Evolutionary conservation across 2,888 invertebrate species (phyloP).

Genomic region (Aleiodes testaceus): DNA sequence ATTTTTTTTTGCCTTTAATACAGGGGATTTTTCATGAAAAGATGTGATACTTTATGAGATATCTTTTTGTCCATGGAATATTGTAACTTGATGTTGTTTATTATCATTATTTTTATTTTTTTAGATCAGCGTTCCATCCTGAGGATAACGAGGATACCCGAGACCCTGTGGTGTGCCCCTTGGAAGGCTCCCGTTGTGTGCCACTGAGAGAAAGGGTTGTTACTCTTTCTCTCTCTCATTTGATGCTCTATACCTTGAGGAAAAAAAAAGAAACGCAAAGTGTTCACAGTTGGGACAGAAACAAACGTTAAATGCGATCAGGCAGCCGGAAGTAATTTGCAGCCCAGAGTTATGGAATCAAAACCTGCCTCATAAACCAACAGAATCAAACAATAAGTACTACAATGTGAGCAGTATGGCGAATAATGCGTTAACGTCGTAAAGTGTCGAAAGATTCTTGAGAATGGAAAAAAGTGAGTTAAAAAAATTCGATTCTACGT

Average conservation of each 20-base stretch:
- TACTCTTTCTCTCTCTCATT: neutral
- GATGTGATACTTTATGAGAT: slow-evolving; percentile 36
- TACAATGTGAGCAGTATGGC: slow-evolving; percentile 54
- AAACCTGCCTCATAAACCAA: slow-evolving; percentile 63
- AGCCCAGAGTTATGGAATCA: slow-evolving; percentile 50
- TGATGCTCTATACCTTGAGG: neutral
- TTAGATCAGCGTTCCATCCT: neutral
- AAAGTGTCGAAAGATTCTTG: slow-evolving; percentile 28
- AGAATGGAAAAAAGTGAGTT: slow-evolving; percentile 22
- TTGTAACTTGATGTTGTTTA: slow-evolving; percentile 11
- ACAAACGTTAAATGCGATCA: slow-evolving; percentile 65
- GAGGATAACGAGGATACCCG: slow-evolving; percentile 30
- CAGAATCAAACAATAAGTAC: slow-evolving; percentile 56
- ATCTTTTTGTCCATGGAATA: slow-evolving; percentile 17
- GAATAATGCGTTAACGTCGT: slow-evolving; percentile 50
- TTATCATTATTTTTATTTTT: slow-evolving; percentile 12
- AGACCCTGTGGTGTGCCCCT: slow-evolving; percentile 33
- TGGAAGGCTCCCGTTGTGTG: slow-evolving; percentile 4
- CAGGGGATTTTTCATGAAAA: neutral
- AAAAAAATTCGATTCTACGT: slow-evolving; percentile 29
- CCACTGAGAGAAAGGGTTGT: slow-evolving; percentile 29
- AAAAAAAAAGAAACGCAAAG: neutral
- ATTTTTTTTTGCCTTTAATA: neutral
- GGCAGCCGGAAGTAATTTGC: slow-evolving; percentile 67
- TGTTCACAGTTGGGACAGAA: slow-evolving; percentile 50